Percentiles rank a stretch among this genome's conserved stretches.
Evolutionary conservation across 1,140 invertebrate species (phyloP).

Genomic region (Drosophila sproati): DNA sequence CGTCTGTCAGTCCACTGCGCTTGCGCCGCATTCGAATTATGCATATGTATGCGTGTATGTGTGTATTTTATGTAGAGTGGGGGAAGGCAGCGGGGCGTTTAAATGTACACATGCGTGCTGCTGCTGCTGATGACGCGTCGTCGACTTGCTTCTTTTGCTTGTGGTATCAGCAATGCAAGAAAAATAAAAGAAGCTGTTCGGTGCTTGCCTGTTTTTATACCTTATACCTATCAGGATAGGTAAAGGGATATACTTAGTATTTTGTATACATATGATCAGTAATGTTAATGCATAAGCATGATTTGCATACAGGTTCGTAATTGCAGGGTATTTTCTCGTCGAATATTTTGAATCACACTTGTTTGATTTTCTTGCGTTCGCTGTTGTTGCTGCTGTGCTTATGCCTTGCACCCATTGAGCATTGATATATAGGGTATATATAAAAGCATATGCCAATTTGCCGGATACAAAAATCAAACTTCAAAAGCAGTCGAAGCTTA

Average conservation of each 20-base stretch:
- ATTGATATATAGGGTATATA: too few relatives aligned
- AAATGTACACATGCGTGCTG: slow-evolving; percentile 13
- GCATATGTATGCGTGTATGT: slow-evolving; percentile 1
- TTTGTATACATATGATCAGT: too few relatives aligned
- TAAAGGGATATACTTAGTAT: neutral
- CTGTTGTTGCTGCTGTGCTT: slow-evolving; percentile 25
- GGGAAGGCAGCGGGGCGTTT: neutral
- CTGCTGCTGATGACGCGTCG: slow-evolving; percentile 20
- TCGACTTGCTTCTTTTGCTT: slow-evolving; percentile 1
- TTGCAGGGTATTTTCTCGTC: neutral
- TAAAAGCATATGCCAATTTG: too few relatives aligned
- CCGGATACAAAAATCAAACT: too few relatives aligned
- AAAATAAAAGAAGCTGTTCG: slow-evolving; percentile 63
- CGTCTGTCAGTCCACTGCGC: slow-evolving; percentile 16
- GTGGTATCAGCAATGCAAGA: slow-evolving; percentile 34
- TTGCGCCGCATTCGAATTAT: slow-evolving; percentile 21
- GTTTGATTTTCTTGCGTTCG: slow-evolving; percentile 37
- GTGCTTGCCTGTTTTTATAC: slow-evolving; percentile 31
- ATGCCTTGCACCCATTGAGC: neutral
- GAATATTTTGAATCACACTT: neutral
- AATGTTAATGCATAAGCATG: too few relatives aligned
- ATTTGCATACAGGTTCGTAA: neutral
- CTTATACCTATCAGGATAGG: neutral
- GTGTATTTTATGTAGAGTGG: neutral
- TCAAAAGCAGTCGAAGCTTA: too few relatives aligned